A percentile compares a stretch with the other conserved stretches of the same genome.
phyloP scores from a whole-genome alignment of 2,113 vertebrate species.

The Heptranchias perlo region DNA sequence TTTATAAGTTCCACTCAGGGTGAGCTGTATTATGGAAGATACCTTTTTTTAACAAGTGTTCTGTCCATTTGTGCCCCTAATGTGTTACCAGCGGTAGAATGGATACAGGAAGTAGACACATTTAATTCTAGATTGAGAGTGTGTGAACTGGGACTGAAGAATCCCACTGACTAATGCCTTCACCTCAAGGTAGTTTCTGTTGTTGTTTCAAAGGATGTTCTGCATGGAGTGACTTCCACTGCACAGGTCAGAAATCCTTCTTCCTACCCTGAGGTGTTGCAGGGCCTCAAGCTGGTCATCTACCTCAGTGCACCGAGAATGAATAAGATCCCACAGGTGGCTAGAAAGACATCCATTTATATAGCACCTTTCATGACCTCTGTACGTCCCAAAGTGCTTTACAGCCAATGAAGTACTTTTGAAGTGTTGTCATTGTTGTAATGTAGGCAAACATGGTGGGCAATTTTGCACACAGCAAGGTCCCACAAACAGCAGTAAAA shows the following conservation, averaged over 20 bases:
- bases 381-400: background rate
- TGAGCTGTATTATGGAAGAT: background rate
- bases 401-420: background rate
- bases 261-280: background rate
- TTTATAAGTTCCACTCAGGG: slow-evolving; percentile 27
- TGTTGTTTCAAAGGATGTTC: background rate
- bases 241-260: background rate
- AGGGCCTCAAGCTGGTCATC: background rate
- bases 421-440: background rate
- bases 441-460: background rate
- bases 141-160: background rate
- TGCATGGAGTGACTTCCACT: background rate
- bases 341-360: background rate
- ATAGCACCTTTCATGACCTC: background rate
- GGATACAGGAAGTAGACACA: background rate
- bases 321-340: background rate
- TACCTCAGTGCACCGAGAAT: background rate
- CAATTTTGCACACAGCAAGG: background rate
- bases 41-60: background rate
- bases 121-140: background rate
- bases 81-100: background rate
- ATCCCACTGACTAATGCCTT: background rate
- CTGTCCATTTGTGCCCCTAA: background rate
- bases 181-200: background rate
- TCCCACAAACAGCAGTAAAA: background rate